These are phyloP conservation scores for Xenopus laevis DNA, from an alignment of 2,113 vertebrate genomes.

Conservation along the genomic window DNA sequence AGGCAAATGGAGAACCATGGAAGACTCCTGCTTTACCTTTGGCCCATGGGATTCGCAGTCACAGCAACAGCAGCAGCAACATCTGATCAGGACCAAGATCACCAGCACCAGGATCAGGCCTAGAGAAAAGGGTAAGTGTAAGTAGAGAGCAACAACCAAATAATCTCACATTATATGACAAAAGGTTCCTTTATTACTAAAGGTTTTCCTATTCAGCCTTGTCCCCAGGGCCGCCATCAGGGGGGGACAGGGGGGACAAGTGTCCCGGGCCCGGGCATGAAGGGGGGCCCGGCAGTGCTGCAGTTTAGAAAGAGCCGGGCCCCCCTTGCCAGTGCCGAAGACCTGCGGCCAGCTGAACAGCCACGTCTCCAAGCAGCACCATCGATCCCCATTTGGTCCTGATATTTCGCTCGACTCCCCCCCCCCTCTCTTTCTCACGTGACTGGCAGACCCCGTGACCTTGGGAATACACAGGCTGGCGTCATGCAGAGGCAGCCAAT, in stretches of 20 bases:
- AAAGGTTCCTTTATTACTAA: too few species aligned
- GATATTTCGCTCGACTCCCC: conserved; percentile 2
- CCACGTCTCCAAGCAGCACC: not conserved
- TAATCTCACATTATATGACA: too few species aligned
- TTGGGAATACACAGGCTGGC: conserved; percentile 34
- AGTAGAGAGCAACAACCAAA: too few species aligned
- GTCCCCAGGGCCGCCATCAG: too few species aligned
- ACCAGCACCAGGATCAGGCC: conserved; percentile 70
- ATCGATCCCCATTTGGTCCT: conserved; percentile 23
- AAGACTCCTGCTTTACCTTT: conserved; percentile 38
- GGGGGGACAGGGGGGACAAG: too few species aligned
- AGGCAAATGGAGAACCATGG: not conserved
- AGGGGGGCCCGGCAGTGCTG: too few species aligned
- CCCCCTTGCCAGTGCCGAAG: too few species aligned
- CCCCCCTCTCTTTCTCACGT: not conserved
- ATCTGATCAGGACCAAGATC: conserved; percentile 70
- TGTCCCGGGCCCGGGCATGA: too few species aligned
- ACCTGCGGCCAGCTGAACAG: too few species aligned
- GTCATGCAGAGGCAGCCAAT: conserved; percentile 23
- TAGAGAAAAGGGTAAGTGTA: conserved; percentile 47
- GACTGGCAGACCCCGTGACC: not conserved
- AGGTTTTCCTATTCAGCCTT: too few species aligned
- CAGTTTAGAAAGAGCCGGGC: too few species aligned
- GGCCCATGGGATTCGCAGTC: conserved; percentile 39
- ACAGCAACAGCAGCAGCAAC: conserved; percentile 70